A percentile compares a stretch with the other conserved stretches of the same genome.
phyloP scores from a whole-genome alignment of 2,888 invertebrate genomes.

The Euzophera pinguis region DNA sequence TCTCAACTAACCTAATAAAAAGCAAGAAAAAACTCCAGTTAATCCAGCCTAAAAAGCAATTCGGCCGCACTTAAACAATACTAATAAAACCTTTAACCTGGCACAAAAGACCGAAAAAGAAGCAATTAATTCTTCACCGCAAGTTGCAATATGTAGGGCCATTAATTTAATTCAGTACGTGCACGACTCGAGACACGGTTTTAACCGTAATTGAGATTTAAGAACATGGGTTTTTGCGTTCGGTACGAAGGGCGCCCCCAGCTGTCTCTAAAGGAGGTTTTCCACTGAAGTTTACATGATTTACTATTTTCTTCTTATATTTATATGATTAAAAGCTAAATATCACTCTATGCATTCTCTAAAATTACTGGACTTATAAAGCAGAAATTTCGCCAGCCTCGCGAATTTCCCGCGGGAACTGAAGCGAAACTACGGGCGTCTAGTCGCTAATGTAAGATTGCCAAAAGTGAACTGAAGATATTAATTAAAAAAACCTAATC shows the following conservation, averaged over 20 bases:
- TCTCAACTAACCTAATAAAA: too few species aligned
- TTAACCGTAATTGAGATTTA: slow-evolving; percentile 79
- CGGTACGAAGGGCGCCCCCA: slow-evolving; percentile 32
- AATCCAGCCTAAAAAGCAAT: slow-evolving; percentile 31
- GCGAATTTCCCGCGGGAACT: too few species aligned
- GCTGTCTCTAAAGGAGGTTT: slow-evolving; percentile 6
- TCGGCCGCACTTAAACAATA: slow-evolving; percentile 46
- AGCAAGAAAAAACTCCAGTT: slow-evolving; percentile 2
- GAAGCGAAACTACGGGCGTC: too few species aligned
- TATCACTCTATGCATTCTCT: too few species aligned
- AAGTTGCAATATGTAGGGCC: slow-evolving; percentile 75
- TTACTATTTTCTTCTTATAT: too few species aligned
- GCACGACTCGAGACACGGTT: slow-evolving; percentile 71
- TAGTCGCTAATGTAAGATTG: too few species aligned
- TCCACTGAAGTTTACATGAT: neutral
- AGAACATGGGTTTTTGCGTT: slow-evolving; percentile 67
- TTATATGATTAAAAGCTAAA: too few species aligned
- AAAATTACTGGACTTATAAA: too few species aligned
- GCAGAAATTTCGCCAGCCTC: too few species aligned
- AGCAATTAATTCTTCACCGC: slow-evolving; percentile 67
- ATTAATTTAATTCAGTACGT: slow-evolving; percentile 79
- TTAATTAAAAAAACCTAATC: too few species aligned
- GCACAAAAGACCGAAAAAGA: slow-evolving; percentile 57
- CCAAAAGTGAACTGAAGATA: too few species aligned
- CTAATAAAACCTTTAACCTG: slow-evolving; percentile 71